Evolutionary conservation across 2,113 vertebrate genomes (phyloP).

Genomic region (Thalassarche chlororhynchos): DNA sequence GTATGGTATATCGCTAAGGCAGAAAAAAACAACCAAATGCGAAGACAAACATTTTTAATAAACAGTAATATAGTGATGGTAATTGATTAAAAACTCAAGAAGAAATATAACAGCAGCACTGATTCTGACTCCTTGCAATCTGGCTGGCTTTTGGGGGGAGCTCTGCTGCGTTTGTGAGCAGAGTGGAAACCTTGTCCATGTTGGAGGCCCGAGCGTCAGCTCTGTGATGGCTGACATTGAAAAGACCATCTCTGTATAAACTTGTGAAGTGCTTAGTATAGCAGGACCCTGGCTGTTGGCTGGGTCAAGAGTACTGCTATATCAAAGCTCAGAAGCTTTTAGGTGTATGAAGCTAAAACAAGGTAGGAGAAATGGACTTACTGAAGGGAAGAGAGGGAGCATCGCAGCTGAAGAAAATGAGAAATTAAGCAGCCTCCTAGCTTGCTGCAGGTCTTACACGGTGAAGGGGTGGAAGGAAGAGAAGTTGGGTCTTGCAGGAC

Average conservation of each 20-base stretch:
- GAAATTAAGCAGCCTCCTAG: background rate
- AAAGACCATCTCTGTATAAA: background rate
- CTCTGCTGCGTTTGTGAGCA: background rate
- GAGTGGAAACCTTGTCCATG: background rate
- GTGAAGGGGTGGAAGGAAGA: background rate
- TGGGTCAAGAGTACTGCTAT: background rate
- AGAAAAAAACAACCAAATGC: rapidly evolving
- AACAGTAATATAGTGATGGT: background rate
- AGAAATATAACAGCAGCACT: background rate
- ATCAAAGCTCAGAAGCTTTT: background rate
- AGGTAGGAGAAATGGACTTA: background rate
- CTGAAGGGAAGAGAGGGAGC: background rate
- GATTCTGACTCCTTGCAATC: background rate
- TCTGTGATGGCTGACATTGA: background rate
- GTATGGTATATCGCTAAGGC: background rate
- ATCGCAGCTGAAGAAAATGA: background rate
- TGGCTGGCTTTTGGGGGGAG: background rate
- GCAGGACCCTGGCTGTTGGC: background rate
- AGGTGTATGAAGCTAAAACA: background rate
- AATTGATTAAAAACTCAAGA: background rate
- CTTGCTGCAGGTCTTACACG: background rate
- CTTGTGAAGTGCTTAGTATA: background rate
- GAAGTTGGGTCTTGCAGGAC: background rate
- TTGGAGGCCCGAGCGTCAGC: background rate
- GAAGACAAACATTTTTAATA: background rate